Evolutionary conservation across 2,888 invertebrate species (phyloP), one percentile per base, ranked within the genome.

Genomic region (Heliconius aoede): DNA sequence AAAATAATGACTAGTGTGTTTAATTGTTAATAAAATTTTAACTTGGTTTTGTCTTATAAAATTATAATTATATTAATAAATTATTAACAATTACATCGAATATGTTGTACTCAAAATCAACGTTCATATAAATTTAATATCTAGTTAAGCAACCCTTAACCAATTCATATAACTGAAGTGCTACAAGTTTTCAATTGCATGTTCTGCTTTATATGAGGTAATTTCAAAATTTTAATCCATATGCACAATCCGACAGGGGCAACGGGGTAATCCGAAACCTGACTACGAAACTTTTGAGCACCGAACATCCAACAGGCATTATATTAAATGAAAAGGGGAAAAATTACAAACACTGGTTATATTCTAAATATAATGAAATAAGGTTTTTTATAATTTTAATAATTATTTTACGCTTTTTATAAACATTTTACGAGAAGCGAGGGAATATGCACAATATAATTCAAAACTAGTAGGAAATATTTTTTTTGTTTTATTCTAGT

Each of bases 211-310:
- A 65, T 11, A 36, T 24, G 36, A n/a, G 15, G 65, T 36, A 40
- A 65, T 65, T 65, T 36, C 24, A 65, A 36, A 65, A 65, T 36
- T 65, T 65, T 24, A 30, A 64, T 64, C 30, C 30, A 32, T 32
- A 65, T 36, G 24, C 24, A 65, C 15, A 65, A 24, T 24, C 65
- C 5, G 65, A 36, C 24, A 36, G 55, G 18, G 55, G 18, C 36
- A 36, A 36, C 11, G 36, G 11, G 32, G 65, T 36, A 24, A 36
- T 65, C 24, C 65, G 24, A 65, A 36, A 36, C 24, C 32, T 13
- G 64, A 65, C 65, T 65, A 24, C 65, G 24, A 65, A 65, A 36
- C 36, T 65, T 65, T 40, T 3, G 24, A 64, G 24, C 24, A n/a
- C 7, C 64, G n/a, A 64, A 11, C 64, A 64, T 8, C 64, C 5